A percentile compares a stretch with the other conserved stretches of the same genome.
phyloP scores from a whole-genome alignment of 92 coral and sea anemone genomes.

The Siderastrea radians region DNA sequence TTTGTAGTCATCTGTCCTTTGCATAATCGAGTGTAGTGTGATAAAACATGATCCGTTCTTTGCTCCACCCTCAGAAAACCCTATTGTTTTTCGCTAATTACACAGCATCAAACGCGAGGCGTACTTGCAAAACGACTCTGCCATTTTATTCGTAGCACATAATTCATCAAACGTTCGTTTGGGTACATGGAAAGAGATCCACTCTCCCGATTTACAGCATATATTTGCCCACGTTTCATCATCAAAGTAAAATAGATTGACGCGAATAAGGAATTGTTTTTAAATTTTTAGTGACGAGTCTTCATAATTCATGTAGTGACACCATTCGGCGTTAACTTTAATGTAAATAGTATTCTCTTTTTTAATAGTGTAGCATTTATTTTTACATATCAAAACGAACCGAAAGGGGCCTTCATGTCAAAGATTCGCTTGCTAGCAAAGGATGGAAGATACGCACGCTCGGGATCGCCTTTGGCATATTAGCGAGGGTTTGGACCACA shows the following conservation, averaged over 20 bases:
- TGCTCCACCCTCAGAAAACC: slow-evolving; percentile 61
- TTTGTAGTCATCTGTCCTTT: background rate
- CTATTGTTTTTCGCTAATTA: slow-evolving; percentile 69
- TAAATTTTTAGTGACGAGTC: slow-evolving; percentile 1
- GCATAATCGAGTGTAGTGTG: slow-evolving; percentile 12
- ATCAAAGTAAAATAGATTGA: background rate
- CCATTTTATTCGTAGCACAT: slow-evolving; percentile 5
- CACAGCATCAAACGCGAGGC: slow-evolving; percentile 35
- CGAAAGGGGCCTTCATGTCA: slow-evolving; percentile 47
- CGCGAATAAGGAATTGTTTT: slow-evolving; percentile 5
- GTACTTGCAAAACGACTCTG: background rate
- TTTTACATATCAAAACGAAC: slow-evolving; percentile 71
- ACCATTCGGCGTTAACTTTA: slow-evolving; percentile 8
- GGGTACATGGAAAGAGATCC: background rate
- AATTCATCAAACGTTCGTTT: background rate
- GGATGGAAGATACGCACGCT: background rate
- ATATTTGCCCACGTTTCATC: background rate
- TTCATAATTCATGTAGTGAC: slow-evolving; percentile 19
- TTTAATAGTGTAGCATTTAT: slow-evolving; percentile 59
- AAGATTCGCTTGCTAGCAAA: background rate
- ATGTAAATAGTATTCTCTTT: slow-evolving; percentile 65
- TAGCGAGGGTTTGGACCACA: background rate
- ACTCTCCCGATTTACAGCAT: background rate
- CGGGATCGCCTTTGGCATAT: background rate
- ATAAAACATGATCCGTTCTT: slow-evolving; percentile 21